These are phyloP conservation scores for Lasioglossum pauxillum DNA, from an alignment of 2,888 invertebrate species.

Conservation along the genomic window DNA sequence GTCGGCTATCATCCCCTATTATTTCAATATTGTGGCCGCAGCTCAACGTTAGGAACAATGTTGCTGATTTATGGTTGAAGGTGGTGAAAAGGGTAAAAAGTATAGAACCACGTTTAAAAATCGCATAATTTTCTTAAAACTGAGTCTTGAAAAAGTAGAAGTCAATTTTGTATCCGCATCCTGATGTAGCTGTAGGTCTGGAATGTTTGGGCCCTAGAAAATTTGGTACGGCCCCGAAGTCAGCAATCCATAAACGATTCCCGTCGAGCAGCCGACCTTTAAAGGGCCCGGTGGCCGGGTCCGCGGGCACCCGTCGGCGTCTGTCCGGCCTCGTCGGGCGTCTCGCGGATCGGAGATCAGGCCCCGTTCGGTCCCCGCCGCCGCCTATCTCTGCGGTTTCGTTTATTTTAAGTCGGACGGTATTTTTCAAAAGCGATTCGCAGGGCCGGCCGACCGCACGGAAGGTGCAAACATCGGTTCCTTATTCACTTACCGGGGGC, in stretches of 20 bases:
- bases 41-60: not conserved
- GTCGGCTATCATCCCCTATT: not conserved
- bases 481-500: slow-evolving; percentile 48
- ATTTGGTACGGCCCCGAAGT: not conserved
- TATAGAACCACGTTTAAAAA: too few relatives aligned
- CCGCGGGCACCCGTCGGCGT: not conserved
- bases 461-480: slow-evolving; percentile 61
- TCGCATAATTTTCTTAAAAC: too few relatives aligned
- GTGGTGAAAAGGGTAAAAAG: too few relatives aligned
- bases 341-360: not conserved
- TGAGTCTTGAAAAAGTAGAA: too few relatives aligned
- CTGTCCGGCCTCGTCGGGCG: not conserved
- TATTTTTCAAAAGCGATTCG: slow-evolving; percentile 55
- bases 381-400: slow-evolving; percentile 47
- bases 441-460: slow-evolving; percentile 37
- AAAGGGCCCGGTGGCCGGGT: not conserved
- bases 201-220: not conserved
- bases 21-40: not conserved
- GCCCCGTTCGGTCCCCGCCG: not conserved
- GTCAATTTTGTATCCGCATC: too few relatives aligned
- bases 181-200: not conserved
- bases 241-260: not conserved
- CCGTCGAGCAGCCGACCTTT: not conserved
- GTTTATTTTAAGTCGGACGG: slow-evolving; percentile 57
- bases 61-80: not conserved